These are phyloP conservation scores for Callipepla californica DNA, from an alignment of 2,113 vertebrate species.

Conservation along the genomic window DNA sequence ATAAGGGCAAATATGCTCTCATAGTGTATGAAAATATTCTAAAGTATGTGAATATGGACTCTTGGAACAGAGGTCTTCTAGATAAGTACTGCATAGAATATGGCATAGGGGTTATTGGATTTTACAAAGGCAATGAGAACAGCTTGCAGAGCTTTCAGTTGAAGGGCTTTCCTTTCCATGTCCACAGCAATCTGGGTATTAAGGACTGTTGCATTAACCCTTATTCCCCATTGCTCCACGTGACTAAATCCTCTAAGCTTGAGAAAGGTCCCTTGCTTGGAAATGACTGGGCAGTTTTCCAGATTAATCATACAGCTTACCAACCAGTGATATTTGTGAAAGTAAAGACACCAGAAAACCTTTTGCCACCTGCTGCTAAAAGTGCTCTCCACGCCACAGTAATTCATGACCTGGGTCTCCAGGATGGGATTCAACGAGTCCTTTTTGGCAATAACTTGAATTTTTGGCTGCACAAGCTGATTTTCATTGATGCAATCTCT, in stretches of 20 bases:
- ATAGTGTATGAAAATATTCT: slow-evolving; percentile 85
- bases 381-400: slow-evolving; percentile 77
- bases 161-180: slow-evolving; percentile 79
- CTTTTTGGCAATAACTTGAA: slow-evolving; percentile 84
- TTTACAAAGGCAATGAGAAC: slow-evolving; percentile 79
- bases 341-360: slow-evolving; percentile 77
- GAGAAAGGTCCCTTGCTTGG: slow-evolving; percentile 78
- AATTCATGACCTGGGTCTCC: slow-evolving; percentile 82
- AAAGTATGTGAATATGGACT: slow-evolving; percentile 84
- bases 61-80: slow-evolving; percentile 83
- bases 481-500: slow-evolving; percentile 84
- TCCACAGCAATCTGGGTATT: slow-evolving; percentile 77
- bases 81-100: slow-evolving; percentile 85
- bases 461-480: slow-evolving; percentile 86
- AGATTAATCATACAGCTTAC: slow-evolving; percentile 81
- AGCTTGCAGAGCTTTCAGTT: slow-evolving; percentile 72
- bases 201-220: slow-evolving; percentile 84
- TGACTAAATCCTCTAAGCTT: slow-evolving; percentile 82
- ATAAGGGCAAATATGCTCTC: slow-evolving; percentile 80
- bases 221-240: slow-evolving; percentile 79
- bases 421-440: slow-evolving; percentile 83
- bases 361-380: slow-evolving; percentile 69
- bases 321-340: slow-evolving; percentile 84
- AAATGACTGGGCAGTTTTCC: slow-evolving; percentile 83
- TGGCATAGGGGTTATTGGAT: slow-evolving; percentile 82